Evolutionary conservation across 2,888 invertebrate species (phyloP).

Genomic region (Crocallis elinguaria): DNA sequence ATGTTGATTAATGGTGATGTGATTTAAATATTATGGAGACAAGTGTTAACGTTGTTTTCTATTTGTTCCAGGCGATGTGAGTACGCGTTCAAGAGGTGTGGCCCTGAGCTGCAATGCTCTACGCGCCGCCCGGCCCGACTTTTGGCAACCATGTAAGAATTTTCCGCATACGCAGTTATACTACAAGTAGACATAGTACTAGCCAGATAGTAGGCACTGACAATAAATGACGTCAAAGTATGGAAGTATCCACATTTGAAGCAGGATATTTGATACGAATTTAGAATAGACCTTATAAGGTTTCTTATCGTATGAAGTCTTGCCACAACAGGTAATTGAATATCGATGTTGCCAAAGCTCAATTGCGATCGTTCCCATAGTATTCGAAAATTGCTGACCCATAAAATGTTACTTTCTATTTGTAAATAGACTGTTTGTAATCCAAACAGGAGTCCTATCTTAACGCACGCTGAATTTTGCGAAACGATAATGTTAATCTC

Average conservation of each 20-base stretch:
- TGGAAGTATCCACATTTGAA: not conserved
- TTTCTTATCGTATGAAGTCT: too few species aligned
- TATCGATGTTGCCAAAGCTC: not conserved
- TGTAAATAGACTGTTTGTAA: constrained; percentile 6
- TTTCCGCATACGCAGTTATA: constrained; percentile 20
- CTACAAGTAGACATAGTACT: too few species aligned
- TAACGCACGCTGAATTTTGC: constrained; percentile 3
- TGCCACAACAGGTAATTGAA: not conserved
- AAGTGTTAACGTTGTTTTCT: constrained; percentile 23
- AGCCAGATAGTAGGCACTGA: not conserved
- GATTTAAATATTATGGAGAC: constrained; percentile 1
- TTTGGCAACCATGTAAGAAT: constrained; percentile 43
- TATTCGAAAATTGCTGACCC: not conserved
- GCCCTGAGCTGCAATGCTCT: constrained; percentile 43
- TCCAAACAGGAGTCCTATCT: constrained; percentile 5
- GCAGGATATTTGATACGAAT: not conserved
- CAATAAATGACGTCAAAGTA: not conserved
- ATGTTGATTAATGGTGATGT: not conserved
- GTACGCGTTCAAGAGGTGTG: constrained; percentile 23
- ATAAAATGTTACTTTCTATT: not conserved
- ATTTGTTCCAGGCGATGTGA: constrained; percentile 49
- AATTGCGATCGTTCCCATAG: too few species aligned
- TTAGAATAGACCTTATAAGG: too few species aligned
- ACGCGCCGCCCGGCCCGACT: constrained; percentile 27
- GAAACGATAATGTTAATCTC: constrained; percentile 15